A percentile compares a stretch with the other conserved stretches of the same genome.
These are phyloP conservation scores for Paragorgia papillata DNA, from an alignment of 92 coral and sea anemone genomes.

Conservation along the genomic window DNA sequence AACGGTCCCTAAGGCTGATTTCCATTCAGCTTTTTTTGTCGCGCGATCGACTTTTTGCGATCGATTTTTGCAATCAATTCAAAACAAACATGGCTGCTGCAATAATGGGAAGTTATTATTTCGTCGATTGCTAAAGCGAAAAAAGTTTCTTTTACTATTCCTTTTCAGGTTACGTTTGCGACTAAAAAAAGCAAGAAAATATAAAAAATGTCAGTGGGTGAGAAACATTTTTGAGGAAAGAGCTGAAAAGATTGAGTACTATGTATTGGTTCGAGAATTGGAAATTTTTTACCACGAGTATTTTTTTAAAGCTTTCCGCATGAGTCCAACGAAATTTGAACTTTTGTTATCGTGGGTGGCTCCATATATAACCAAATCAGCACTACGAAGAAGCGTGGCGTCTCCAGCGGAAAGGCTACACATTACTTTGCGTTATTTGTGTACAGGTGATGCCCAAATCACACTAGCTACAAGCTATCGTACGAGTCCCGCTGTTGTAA, in stretches of 20 bases:
- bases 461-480: constrained; percentile 45
- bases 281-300: constrained; percentile 37
- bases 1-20: too few relatives aligned
- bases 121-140: too few relatives aligned
- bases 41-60: too few relatives aligned
- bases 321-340: constrained; percentile 45
- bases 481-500: constrained; percentile 25
- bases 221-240: constrained; percentile 5
- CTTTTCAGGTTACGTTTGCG: constrained; percentile 7
- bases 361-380: constrained; percentile 26
- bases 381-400: constrained; percentile 22
- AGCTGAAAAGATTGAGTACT: constrained; percentile 13
- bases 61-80: too few relatives aligned
- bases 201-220: constrained; percentile 21
- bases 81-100: too few relatives aligned
- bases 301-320: constrained; percentile 34
- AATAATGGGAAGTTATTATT: too few relatives aligned
- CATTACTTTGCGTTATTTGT: constrained; percentile 35
- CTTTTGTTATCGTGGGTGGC: constrained; percentile 45
- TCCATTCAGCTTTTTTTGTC: too few relatives aligned
- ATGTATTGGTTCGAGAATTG: constrained; percentile 40
- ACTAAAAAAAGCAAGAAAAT: not conserved
- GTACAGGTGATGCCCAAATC: constrained; percentile 37
- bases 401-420: constrained; percentile 47
- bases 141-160: too few relatives aligned